These are phyloP conservation scores for Nematostella vectensis DNA, from an alignment of 92 coral and sea anemone species.

Conservation along the genomic window DNA sequence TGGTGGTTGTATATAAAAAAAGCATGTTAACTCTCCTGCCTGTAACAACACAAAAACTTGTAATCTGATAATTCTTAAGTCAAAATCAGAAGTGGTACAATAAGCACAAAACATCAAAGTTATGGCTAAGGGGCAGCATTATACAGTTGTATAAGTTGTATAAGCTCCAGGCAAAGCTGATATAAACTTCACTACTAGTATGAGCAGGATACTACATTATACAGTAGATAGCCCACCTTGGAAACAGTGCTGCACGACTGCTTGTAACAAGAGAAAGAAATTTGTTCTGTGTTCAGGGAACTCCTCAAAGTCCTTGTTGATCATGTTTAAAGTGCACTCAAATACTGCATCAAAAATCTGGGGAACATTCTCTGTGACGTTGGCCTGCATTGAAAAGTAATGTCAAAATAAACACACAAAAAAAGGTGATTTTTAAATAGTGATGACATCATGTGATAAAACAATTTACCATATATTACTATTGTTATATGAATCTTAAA, in stretches of 20 bases:
- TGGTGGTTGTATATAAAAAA: too few relatives aligned
- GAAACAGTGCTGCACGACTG: slow-evolving; percentile 95
- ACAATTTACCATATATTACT: not conserved
- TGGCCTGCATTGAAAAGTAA: slow-evolving; percentile 36
- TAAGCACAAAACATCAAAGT: too few relatives aligned
- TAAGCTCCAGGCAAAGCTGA: too few relatives aligned
- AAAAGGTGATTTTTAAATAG: not conserved
- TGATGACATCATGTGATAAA: not conserved
- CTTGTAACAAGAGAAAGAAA: slow-evolving; percentile 92
- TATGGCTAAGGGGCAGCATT: too few relatives aligned
- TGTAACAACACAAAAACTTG: too few relatives aligned
- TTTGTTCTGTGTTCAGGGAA: slow-evolving; percentile 97
- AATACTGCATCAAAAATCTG: slow-evolving; percentile 95
- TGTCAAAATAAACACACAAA: not conserved
- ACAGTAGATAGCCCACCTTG: too few relatives aligned
- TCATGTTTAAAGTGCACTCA: slow-evolving; percentile 96
- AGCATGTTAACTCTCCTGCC: too few relatives aligned
- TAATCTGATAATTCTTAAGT: too few relatives aligned
- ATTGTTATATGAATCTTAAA: slow-evolving; percentile 13
- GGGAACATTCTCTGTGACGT: slow-evolving; percentile 78
- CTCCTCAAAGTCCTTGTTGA: slow-evolving; percentile 97
- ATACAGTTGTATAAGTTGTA: too few relatives aligned
- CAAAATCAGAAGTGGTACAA: too few relatives aligned
- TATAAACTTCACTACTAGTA: too few relatives aligned
- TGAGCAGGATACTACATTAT: too few relatives aligned